Conservation (phyloP, 2,888 invertebrate genomes). For the Machimus rusticus region DNA sequence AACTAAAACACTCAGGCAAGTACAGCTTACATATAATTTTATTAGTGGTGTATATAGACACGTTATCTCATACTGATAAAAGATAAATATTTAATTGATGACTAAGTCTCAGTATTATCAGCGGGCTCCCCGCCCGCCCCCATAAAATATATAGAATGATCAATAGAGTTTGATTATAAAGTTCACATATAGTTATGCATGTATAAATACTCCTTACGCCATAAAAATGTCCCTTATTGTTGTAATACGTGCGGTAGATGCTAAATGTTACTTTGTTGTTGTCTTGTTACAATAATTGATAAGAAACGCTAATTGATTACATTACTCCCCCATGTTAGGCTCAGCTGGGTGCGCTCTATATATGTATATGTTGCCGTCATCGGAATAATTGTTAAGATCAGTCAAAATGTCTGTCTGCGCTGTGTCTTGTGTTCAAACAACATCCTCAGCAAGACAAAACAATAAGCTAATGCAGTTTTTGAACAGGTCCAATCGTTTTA, state of each 20-base stretch:
- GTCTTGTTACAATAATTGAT: conserved; percentile 24
- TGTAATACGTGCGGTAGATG: conserved; percentile 15
- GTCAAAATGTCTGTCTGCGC: neutral
- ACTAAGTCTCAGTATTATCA: conserved; percentile 20
- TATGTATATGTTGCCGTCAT: neutral
- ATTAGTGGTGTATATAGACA: conserved; percentile 29
- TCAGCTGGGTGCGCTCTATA: neutral
- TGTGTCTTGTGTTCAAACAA: neutral
- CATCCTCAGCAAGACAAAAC: neutral
- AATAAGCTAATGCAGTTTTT: neutral
- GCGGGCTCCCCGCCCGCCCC: neutral
- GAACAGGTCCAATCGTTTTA: neutral
- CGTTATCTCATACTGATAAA: conserved; percentile 24
- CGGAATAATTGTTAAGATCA: neutral
- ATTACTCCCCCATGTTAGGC: conserved; percentile 5
- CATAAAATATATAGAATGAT: conserved; percentile 35
- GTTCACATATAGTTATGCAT: conserved; percentile 23
- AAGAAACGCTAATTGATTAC: conserved; percentile 12
- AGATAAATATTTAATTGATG: conserved; percentile 25
- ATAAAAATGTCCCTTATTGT: conserved; percentile 16
- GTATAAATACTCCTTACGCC: conserved; percentile 22
- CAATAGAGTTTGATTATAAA: conserved; percentile 27
- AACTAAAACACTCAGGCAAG: neutral
- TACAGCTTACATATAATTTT: conserved; percentile 22
- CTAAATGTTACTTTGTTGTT: neutral